Evolutionary conservation across 1,140 invertebrate genomes (phyloP).

Genomic region (Scaptomyza hsui): DNA sequence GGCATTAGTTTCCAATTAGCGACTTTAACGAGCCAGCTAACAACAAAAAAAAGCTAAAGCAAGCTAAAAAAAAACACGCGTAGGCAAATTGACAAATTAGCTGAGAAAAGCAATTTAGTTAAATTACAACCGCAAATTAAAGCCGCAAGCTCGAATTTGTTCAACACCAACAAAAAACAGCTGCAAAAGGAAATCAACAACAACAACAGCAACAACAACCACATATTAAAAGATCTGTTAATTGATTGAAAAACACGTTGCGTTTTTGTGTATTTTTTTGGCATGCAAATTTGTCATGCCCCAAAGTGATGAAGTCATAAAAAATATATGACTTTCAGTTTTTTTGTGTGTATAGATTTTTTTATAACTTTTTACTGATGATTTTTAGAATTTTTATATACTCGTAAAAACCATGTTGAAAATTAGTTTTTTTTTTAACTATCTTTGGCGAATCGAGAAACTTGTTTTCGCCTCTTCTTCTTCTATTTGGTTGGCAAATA

Average conservation of each 20-base stretch:
- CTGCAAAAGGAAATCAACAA: constrained; percentile 14
- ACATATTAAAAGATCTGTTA: constrained; percentile 52
- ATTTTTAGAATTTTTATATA: constrained; percentile 24
- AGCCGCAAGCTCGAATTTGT: constrained; percentile 29
- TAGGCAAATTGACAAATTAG: constrained; percentile 75
- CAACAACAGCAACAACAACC: constrained; percentile 21
- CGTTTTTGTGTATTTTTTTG: constrained; percentile 33
- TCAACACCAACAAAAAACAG: constrained; percentile 30
- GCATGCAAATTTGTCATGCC: constrained; percentile 57
- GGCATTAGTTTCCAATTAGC: constrained; percentile 54
- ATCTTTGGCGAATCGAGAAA: constrained; percentile 31
- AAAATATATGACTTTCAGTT: constrained; percentile 66
- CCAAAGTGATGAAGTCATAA: constrained; percentile 74
- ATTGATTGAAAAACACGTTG: constrained; percentile 68
- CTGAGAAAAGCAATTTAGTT: constrained; percentile 62
- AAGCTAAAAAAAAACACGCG: constrained; percentile 36
- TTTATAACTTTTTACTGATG: constrained; percentile 15
- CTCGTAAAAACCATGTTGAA: constrained; percentile 34
- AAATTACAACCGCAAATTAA: constrained; percentile 70
- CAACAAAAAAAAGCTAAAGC: neutral
- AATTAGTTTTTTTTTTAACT: constrained; percentile 32
- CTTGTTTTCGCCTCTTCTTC: constrained; percentile 46
- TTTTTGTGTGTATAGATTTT: constrained; percentile 15
- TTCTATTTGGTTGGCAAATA: constrained; percentile 62
- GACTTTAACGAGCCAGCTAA: constrained; percentile 46